These are phyloP conservation scores for Pygocentrus nattereri DNA, from an alignment of 2,797 vertebrate genomes.

Conservation along the genomic window DNA sequence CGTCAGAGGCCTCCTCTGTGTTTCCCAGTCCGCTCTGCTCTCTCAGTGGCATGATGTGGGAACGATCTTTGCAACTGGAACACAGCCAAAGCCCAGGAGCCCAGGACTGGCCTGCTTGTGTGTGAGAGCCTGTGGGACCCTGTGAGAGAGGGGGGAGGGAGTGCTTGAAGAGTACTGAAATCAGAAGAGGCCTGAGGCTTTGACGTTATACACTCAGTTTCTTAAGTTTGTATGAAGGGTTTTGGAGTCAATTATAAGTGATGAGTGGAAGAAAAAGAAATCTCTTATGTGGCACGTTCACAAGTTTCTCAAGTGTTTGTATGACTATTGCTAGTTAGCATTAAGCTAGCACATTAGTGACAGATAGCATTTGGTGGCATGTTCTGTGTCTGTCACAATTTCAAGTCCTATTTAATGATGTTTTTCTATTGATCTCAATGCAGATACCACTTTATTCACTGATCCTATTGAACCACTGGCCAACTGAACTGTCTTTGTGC, in stretches of 20 bases:
- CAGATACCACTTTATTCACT: too few relatives aligned
- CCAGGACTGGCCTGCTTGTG: constrained; percentile 60
- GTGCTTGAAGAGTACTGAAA: constrained; percentile 51
- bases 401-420: too few relatives aligned
- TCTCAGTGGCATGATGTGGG: constrained; percentile 75
- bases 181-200: constrained; percentile 19
- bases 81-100: constrained; percentile 65
- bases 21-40: constrained; percentile 71
- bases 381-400: not conserved
- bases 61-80: constrained; percentile 75
- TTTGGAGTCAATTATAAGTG: constrained; percentile 20
- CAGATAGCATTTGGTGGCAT: not conserved
- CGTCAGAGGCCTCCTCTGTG: constrained; percentile 74
- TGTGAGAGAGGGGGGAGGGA: not conserved
- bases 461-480: too few relatives aligned
- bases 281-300: not conserved
- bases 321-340: not conserved
- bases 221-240: constrained; percentile 42
- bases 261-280: constrained; percentile 3
- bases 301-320: not conserved
- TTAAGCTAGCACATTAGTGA: not conserved
- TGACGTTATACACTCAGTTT: not conserved
- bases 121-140: constrained; percentile 43
- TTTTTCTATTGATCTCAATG: too few relatives aligned
- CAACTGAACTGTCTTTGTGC: too few relatives aligned